These are phyloP conservation scores for Abramis brama DNA, from an alignment of 2,113 vertebrate species.

Conservation along the genomic window DNA sequence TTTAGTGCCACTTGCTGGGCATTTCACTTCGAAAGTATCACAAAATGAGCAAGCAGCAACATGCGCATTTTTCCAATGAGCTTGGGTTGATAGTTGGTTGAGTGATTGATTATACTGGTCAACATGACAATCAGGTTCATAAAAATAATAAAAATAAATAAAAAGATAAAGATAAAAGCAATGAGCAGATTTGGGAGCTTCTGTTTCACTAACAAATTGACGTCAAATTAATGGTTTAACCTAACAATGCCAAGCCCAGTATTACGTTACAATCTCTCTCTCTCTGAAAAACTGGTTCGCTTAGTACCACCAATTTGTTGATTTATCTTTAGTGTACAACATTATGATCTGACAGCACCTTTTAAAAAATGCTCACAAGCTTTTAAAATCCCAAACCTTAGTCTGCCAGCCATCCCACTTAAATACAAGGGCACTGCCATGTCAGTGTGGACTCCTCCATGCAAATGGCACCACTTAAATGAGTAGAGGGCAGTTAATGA, in stretches of 20 bases:
- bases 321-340: neutral
- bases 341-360: constrained; percentile 7
- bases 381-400: constrained; percentile 28
- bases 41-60: neutral
- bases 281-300: neutral
- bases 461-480: constrained; percentile 32
- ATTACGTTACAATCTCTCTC: neutral
- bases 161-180: neutral
- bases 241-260: constrained; percentile 3
- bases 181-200: neutral
- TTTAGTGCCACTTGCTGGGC: neutral
- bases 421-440: neutral
- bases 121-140: neutral
- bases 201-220: neutral
- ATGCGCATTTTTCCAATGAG: neutral
- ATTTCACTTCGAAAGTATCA: neutral
- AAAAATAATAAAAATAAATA: neutral
- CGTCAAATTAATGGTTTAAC: neutral
- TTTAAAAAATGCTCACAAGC: constrained; percentile 33
- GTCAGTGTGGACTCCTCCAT: constrained; percentile 7
- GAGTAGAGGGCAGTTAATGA: constrained; percentile 13
- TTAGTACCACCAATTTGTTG: neutral
- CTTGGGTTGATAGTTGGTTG: neutral
- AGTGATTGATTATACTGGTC: no score
- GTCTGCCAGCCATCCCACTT: neutral